phyloP scores from a whole-genome alignment of 2,797 vertebrate species.

The Moxostoma hubbsi region DNA sequence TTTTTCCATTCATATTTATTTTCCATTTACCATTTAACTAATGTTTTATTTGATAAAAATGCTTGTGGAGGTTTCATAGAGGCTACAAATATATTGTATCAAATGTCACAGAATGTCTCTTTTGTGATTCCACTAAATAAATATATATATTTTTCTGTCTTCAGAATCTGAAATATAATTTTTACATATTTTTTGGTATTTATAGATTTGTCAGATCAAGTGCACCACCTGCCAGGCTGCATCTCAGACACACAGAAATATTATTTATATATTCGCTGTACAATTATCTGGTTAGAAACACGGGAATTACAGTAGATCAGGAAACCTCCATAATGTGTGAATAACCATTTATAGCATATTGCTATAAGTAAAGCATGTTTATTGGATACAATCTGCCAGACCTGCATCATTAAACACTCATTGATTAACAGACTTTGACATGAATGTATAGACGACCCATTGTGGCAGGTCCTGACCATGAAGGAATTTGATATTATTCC shows the following conservation, averaged over 20 bases:
- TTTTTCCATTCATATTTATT: conserved; percentile 41
- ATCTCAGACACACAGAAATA: too few species aligned
- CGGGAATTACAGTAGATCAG: conserved; percentile 24
- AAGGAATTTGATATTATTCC: neutral
- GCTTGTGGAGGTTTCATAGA: conserved; percentile 64
- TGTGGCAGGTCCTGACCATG: conserved; percentile 2
- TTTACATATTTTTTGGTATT: too few species aligned
- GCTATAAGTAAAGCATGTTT: conserved; percentile 37
- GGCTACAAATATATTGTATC: conserved; percentile 18
- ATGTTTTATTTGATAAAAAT: conserved; percentile 51
- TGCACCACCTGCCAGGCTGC: too few species aligned
- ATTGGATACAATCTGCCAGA: conserved; percentile 1
- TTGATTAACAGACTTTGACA: neutral
- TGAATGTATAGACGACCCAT: neutral
- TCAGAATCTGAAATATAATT: neutral
- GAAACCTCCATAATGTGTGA: conserved; percentile 62
- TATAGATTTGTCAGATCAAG: too few species aligned
- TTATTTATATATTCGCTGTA: neutral
- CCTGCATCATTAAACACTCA: neutral
- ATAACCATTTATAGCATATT: conserved; percentile 44
- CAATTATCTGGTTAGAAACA: neutral
- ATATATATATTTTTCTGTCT: neutral
- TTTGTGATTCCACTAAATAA: conserved; percentile 27
- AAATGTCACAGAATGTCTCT: conserved; percentile 6
- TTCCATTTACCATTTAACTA: conserved; percentile 52